Evolutionary conservation across 92 coral and sea anemone species (phyloP), one percentile per base, ranked within the genome.

Genomic region (Paragorgia papillata): DNA sequence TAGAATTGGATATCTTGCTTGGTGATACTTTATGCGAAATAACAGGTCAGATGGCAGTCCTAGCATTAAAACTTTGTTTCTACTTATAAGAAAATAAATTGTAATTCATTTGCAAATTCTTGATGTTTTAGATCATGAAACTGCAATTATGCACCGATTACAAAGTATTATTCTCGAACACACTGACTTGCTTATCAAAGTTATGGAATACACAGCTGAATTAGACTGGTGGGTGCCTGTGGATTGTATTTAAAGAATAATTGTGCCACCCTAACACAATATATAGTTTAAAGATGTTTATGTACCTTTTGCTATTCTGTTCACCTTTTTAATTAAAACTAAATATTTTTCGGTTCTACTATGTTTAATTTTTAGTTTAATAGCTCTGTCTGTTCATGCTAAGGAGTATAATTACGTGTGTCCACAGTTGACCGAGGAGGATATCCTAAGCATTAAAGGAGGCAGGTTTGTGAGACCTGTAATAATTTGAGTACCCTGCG

Each of bases 11-110:
- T 79, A 73, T 55, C 28, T 87, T 86, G 59, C 87, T 94, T 22
- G 98, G 98, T n/a, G 98, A 94, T 65, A 94, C 97, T 2, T 96
- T 91, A 59, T 94, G 97, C 62, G 98, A 94, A 60, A 94, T 94
- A 73, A 94, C 96, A 85, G 98, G 98, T 94, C 50, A 35, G 69
- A 9, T 0, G 3, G 9, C n/a, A n/a, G n/a, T n/a, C n/a, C n/a
- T n/a, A n/a, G n/a, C n/a, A n/a, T n/a, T n/a, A 37, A 12, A 66
- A 41, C 35, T 8, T 49, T 25, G n/a, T n/a, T n/a, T n/a, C n/a
- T n/a, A n/a, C n/a, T n/a, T n/a, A n/a, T n/a, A n/a, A n/a, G n/a
- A n/a, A n/a, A n/a, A n/a, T n/a, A n/a, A n/a, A n/a, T n/a, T n/a
- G n/a, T n/a, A n/a, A n/a, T n/a, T n/a, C n/a, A n/a, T 44, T 30